Evolutionary conservation across 2,888 invertebrate genomes (phyloP), one percentile per base, ranked within the genome.

Genomic region (Hypolimnas misippus): DNA sequence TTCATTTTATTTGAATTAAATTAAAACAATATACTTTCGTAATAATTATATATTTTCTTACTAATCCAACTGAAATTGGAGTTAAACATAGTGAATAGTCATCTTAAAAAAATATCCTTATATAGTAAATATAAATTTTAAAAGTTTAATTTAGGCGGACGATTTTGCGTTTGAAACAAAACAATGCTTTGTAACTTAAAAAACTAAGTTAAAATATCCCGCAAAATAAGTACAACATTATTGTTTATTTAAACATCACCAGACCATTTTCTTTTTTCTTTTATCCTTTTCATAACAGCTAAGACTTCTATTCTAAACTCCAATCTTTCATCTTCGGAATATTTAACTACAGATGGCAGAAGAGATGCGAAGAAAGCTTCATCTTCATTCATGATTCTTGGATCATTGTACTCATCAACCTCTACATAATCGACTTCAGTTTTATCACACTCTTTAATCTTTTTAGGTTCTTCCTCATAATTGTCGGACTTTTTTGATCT

Each of bases 301-400:
- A 91, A 71, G 0, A 91, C 89, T 66, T 88, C 87, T 51, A 91
- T 86, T 50, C 92, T 80, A 42, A 92, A 92, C 66, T 91, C 87
- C 3, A 92, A 63, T 57, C 88, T 75, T 65, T 91, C 90, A 60
- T 89, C 88, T 65, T 89, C 89, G 60, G 72, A 81, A 65, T 91
- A 91, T 65, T 81, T 89, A 0, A 90, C 90, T 0, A 91, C 77
- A 0, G 88, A 82, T 0, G 91, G 92, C 21, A 92, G 67, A 1
- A 92, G 70, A 0, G 92, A 91, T 0, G 91, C 91, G 55, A 92
- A 92, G 66, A 92, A 92, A 0, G 91, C 91, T 62, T 92, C 92
- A 62, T 92, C 91, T 64, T 92, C 92, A 59, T 92, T 91, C 91
- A 92, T 91, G 0, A 92, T 71, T 31, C 91, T 77, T 0, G 84